Evolutionary conservation across 2,797 vertebrate species (phyloP).

Genomic region (Oophaga sylvatica): DNA sequence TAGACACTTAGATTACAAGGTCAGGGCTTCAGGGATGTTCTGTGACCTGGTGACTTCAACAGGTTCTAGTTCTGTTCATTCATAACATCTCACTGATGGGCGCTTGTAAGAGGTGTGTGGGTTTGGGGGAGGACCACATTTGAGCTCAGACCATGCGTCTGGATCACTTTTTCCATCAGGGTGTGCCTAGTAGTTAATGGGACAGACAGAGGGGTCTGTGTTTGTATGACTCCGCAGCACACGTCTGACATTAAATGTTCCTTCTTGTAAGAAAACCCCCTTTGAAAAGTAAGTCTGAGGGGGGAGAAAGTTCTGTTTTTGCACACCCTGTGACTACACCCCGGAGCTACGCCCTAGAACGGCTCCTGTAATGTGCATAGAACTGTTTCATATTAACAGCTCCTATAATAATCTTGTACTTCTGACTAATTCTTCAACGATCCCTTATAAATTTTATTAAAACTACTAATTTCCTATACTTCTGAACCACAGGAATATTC

Average conservation of each 20-base stretch:
- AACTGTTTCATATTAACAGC: constrained; percentile 29
- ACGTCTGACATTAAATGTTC: constrained; percentile 59
- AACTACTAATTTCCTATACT: not conserved
- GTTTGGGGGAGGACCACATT: constrained; percentile 23
- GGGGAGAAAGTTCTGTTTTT: constrained; percentile 35
- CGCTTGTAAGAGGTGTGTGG: constrained; percentile 39
- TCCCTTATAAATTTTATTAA: constrained; percentile 6
- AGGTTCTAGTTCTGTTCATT: constrained; percentile 41
- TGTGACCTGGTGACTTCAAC: constrained; percentile 10
- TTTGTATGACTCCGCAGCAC: constrained; percentile 45
- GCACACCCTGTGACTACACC: constrained; percentile 55
- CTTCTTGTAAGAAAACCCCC: constrained; percentile 51
- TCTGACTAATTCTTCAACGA: constrained; percentile 20
- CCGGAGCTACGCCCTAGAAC: constrained; percentile 22
- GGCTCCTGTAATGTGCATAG: constrained; percentile 22
- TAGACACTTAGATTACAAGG: constrained; percentile 18
- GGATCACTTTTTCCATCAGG: constrained; percentile 60
- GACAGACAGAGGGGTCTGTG: constrained; percentile 60
- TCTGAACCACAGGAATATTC: not conserved
- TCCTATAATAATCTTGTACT: constrained; percentile 26
- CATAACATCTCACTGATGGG: constrained; percentile 38
- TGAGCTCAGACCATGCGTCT: constrained; percentile 5
- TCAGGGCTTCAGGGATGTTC: constrained; percentile 2
- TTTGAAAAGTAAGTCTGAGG: constrained; percentile 43
- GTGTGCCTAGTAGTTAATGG: constrained; percentile 55